Percentiles rank a stretch among this genome's conserved stretches.
Conservation (phyloP, 1,140 invertebrate genomes). For the Leguminivora glycinivorella region DNA sequence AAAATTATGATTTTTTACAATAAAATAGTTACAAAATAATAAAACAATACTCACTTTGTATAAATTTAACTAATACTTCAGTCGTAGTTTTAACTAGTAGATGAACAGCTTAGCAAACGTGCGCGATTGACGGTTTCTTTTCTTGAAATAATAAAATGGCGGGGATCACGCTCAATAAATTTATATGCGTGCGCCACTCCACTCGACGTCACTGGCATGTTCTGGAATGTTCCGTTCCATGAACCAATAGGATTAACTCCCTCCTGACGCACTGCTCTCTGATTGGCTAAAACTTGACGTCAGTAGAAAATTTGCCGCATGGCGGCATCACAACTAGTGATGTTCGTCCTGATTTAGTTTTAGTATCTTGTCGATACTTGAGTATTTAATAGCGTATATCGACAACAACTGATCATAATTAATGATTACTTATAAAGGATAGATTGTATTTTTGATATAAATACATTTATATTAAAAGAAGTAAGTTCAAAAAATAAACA, state of each 20-base stretch:
- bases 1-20: not conserved
- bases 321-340: not conserved
- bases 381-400: too few relatives aligned
- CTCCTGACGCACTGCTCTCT: constrained; percentile 32
- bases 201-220: constrained; percentile 60
- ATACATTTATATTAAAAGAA: too few relatives aligned
- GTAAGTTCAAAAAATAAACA: too few relatives aligned
- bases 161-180: constrained; percentile 39
- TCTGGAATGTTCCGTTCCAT: constrained; percentile 68
- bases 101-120: constrained; percentile 70
- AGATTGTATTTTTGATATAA: too few relatives aligned
- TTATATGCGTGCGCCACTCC: constrained; percentile 54
- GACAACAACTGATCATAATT: too few relatives aligned
- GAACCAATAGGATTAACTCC: constrained; percentile 50
- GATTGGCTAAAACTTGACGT: constrained; percentile 47
- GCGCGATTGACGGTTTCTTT: constrained; percentile 73
- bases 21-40: constrained; percentile 13
- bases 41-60: constrained; percentile 59
- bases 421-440: too few relatives aligned
- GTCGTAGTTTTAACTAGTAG: constrained; percentile 57
- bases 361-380: too few relatives aligned
- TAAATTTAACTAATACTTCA: constrained; percentile 45
- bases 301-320: constrained; percentile 19
- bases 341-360: not conserved
- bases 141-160: constrained; percentile 72